Conservation (phyloP, 1,140 invertebrate genomes). For the Drosophila erecta region DNA sequence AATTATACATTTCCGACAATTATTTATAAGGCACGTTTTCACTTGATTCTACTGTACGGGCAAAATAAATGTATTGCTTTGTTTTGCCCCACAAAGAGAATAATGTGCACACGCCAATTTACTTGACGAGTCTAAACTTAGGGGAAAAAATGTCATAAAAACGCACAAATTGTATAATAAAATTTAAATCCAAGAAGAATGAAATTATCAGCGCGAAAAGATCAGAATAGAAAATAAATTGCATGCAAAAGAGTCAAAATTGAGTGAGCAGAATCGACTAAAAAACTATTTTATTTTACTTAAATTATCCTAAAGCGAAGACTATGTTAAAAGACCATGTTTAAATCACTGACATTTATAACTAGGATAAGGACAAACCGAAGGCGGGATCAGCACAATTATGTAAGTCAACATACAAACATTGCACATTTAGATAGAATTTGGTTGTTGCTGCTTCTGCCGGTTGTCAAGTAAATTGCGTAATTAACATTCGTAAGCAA, state of each 20-base stretch:
- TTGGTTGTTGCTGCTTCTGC: conserved; percentile 31
- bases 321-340: no score
- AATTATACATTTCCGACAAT: conserved; percentile 19
- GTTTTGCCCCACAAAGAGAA: conserved; percentile 2
- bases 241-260: conserved; percentile 62
- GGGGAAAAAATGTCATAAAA: conserved; percentile 9
- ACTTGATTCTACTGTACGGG: conserved; percentile 4
- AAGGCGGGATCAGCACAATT: conserved; percentile 36
- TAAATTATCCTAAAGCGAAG: conserved; percentile 22
- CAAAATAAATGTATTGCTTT: conserved; percentile 14
- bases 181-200: conserved; percentile 61
- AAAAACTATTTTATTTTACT: conserved; percentile 10
- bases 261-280: conserved; percentile 8
- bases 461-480: conserved; percentile 74
- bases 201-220: conserved; percentile 28
- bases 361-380: not conserved
- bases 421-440: conserved; percentile 27
- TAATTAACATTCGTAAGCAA: conserved; percentile 68
- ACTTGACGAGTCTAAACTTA: not conserved
- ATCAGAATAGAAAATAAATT: conserved; percentile 65
- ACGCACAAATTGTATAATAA: conserved; percentile 37
- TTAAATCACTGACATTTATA: not conserved
- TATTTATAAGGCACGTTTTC: conserved; percentile 21
- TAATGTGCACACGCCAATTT: not conserved
- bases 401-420: conserved; percentile 33